Conservation (phyloP, 2,797 vertebrate species). For the Platyrinchus mystaceus region DNA sequence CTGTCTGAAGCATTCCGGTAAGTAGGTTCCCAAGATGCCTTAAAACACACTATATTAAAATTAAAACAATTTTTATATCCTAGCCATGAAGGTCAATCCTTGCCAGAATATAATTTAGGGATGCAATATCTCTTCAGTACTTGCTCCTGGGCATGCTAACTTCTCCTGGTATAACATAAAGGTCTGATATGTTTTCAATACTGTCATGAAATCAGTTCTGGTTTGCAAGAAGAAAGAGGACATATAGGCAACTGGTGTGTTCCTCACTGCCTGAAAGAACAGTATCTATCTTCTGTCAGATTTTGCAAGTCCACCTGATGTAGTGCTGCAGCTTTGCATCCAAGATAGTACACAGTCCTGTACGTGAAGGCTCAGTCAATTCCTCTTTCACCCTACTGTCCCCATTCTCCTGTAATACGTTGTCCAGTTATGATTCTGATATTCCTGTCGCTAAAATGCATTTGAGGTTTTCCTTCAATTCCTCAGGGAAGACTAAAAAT, state of each 20-base stretch:
- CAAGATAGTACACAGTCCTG: not conserved
- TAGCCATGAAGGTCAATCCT: not conserved
- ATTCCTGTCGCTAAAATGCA: not conserved
- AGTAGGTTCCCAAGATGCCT: not conserved
- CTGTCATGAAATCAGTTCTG: not conserved
- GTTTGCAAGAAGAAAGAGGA: not conserved
- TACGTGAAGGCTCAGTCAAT: not conserved
- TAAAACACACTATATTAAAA: not conserved
- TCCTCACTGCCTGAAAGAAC: not conserved
- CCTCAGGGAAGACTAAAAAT: not conserved
- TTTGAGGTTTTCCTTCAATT: accelerated
- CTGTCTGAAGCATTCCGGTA: not conserved
- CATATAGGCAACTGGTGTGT: not conserved
- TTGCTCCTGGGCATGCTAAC: not conserved
- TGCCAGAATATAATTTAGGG: not conserved
- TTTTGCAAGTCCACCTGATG: not conserved
- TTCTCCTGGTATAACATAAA: not conserved
- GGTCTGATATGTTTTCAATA: not conserved
- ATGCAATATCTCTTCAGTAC: not conserved
- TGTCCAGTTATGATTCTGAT: not conserved
- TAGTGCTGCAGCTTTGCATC: not conserved
- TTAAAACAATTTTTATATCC: not conserved
- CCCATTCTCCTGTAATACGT: not conserved
- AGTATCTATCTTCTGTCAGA: not conserved
- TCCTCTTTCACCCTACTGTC: not conserved